A percentile compares a stretch with the other conserved stretches of the same genome.
Conservation (phyloP, 2,888 invertebrate species). For the Crepidodera aurea region DNA sequence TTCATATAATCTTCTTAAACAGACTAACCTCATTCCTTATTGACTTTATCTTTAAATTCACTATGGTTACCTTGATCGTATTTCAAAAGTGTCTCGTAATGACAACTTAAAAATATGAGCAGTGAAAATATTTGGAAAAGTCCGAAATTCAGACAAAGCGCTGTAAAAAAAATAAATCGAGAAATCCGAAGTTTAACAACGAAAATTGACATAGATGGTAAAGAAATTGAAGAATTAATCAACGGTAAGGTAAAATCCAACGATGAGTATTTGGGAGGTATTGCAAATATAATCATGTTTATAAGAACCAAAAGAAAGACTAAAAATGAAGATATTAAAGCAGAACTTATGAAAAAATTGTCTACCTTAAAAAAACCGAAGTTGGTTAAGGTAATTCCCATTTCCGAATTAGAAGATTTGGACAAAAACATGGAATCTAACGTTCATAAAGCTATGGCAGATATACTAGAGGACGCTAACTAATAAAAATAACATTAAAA, state of each 20-base stretch:
- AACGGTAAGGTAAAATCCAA: neutral
- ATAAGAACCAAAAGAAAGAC: conserved; percentile 13
- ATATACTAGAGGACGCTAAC: conserved; percentile 20
- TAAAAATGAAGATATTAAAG: conserved; percentile 5
- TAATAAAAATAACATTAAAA: too few relatives aligned
- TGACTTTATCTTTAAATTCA: too few relatives aligned
- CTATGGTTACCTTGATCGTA: too few relatives aligned
- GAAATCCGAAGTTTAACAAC: conserved; percentile 3
- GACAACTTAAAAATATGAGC: conserved; percentile 2
- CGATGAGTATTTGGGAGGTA: conserved; percentile 16
- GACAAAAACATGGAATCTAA: conserved; percentile 5
- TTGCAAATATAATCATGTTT: conserved; percentile 13
- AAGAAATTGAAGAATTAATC: conserved; percentile 16
- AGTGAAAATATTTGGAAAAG: conserved; percentile 2
- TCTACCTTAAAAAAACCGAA: neutral
- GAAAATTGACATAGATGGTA: neutral
- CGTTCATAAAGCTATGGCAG: neutral
- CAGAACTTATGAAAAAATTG: conserved; percentile 7
- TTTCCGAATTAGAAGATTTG: neutral
- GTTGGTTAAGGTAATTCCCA: conserved; percentile 18
- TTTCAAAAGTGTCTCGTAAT: too few relatives aligned
- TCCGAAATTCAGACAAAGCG: conserved; percentile 12
- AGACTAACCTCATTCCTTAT: too few relatives aligned
- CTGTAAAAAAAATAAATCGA: conserved; percentile 8
- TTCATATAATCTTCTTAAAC: too few relatives aligned